Evolutionary conservation across 2,797 vertebrate species (phyloP).

Genomic region (Ctenopoma multispine): DNA sequence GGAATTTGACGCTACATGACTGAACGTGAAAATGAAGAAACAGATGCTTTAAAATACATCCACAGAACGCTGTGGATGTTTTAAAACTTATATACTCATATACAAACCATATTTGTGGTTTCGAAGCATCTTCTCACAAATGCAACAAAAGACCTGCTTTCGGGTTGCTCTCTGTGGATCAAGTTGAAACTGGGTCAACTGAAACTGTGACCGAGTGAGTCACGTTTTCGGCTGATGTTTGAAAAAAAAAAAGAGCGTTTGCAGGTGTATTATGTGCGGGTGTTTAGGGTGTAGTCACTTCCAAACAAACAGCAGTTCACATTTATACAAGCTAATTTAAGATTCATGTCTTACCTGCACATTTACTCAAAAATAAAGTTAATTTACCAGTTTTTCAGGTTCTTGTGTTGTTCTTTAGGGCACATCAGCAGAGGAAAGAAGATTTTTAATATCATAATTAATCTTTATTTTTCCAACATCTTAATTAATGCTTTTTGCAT

Average conservation of each 20-base stretch:
- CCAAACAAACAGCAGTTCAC: neutral
- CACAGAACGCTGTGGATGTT: no score
- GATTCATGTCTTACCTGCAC: neutral
- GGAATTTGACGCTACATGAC: neutral
- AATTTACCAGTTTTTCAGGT: neutral
- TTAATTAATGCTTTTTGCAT: constrained; percentile 21
- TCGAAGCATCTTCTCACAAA: constrained; percentile 3
- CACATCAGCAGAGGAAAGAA: neutral
- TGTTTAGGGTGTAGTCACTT: neutral
- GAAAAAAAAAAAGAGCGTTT: neutral
- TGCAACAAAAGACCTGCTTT: neutral
- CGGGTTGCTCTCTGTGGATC: neutral
- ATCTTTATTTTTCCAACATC: constrained; percentile 1
- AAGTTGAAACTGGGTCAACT: constrained; percentile 20
- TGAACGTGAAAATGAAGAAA: constrained; percentile 4
- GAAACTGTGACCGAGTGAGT: neutral
- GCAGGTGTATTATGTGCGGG: neutral
- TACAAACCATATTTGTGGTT: neutral
- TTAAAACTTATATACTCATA: neutral
- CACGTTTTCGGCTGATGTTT: constrained; percentile 5
- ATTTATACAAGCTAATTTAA: constrained; percentile 4
- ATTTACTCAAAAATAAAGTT: neutral
- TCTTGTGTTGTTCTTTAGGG: neutral
- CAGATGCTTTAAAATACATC: neutral
- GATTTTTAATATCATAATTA: neutral